phyloP scores from a whole-genome alignment of 2,113 vertebrate genomes.

The Prionailurus viverrinus region DNA sequence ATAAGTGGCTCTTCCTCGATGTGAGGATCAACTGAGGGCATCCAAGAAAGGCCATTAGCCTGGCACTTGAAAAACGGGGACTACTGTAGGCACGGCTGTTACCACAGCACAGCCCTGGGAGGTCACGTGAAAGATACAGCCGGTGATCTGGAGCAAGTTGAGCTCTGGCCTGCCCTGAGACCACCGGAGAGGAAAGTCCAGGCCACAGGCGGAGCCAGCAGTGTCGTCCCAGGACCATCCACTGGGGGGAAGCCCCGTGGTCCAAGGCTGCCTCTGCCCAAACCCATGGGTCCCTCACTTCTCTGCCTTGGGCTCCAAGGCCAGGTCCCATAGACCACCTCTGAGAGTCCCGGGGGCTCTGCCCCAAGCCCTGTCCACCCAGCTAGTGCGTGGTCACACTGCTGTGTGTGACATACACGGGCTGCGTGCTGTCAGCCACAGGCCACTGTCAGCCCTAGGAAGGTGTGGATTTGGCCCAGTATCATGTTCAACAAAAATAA shows the following conservation, averaged over 20 bases:
- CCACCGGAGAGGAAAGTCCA: too few relatives aligned
- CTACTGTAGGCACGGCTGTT: rapidly evolving
- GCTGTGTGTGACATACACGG: not conserved
- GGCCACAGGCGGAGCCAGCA: not conserved
- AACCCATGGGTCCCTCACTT: not conserved
- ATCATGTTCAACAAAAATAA: not conserved
- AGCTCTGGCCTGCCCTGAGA: not conserved
- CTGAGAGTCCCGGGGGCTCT: too few relatives aligned
- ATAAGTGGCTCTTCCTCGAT: not conserved
- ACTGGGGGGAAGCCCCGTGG: not conserved
- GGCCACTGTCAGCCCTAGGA: not conserved
- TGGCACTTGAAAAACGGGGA: not conserved
- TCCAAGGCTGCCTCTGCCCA: not conserved
- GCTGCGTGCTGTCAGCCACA: too few relatives aligned
- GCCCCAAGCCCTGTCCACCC: not conserved
- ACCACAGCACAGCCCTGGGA: not conserved
- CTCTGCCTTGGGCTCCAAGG: not conserved
- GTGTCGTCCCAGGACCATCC: not conserved
- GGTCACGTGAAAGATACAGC: too few relatives aligned
- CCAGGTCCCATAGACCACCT: not conserved
- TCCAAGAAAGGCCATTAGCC: not conserved
- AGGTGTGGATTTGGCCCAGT: not conserved
- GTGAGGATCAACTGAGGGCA: not conserved
- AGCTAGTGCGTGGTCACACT: not conserved
- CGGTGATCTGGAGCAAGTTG: not conserved